Conservation (phyloP, 2,113 vertebrate genomes). For the Tetraodon nigroviridis region DNA sequence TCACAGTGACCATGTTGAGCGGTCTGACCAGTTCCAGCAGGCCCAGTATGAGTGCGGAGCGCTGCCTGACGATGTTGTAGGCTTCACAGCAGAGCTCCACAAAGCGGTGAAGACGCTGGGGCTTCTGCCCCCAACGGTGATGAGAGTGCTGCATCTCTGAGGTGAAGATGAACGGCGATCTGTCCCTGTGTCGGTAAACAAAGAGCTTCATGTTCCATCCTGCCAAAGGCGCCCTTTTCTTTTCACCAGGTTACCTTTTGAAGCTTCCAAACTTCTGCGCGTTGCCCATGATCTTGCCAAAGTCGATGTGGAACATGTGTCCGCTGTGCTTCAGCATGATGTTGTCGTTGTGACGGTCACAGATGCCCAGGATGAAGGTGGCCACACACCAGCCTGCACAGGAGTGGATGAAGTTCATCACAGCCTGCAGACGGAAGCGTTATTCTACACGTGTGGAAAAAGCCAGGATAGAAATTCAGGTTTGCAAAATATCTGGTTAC, state of each 20-base stretch:
- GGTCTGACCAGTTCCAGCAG: conserved; percentile 84
- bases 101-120: conserved; percentile 81
- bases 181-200: conserved; percentile 69
- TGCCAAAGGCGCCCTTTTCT: no score
- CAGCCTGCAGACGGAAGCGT: conserved; percentile 74
- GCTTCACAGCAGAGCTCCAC: conserved; percentile 88
- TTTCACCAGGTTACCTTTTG: conserved; percentile 77
- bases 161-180: conserved; percentile 87
- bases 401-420: conserved; percentile 94
- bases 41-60: conserved; percentile 79
- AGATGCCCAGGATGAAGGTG: conserved; percentile 94
- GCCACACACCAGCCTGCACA: conserved; percentile 93
- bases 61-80: conserved; percentile 81
- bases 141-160: conserved; percentile 92
- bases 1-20: background rate
- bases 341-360: conserved; percentile 96
- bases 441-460: no score
- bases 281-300: conserved; percentile 91
- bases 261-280: conserved; percentile 91
- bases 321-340: conserved; percentile 94
- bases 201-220: background rate
- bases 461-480: background rate
- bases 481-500: background rate
- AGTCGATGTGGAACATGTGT: conserved; percentile 98
- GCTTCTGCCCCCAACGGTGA: conserved; percentile 83